Conservation (phyloP, 2,113 vertebrate genomes). For the Gobiocypris rarus region DNA sequence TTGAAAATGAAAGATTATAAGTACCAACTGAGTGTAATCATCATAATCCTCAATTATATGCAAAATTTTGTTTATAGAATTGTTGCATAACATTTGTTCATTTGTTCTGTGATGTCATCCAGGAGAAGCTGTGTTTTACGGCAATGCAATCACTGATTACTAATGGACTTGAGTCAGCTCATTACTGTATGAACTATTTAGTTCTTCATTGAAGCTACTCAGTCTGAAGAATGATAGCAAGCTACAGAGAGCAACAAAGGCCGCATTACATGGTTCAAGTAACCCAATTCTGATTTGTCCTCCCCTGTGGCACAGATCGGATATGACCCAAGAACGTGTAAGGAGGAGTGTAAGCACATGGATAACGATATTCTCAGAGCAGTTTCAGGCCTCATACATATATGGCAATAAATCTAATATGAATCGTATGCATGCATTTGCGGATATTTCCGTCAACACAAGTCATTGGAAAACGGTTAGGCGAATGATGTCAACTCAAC, state of each 20-base stretch:
- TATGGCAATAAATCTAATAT: too few species aligned
- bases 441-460: too few species aligned
- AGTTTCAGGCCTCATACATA: too few species aligned
- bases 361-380: too few species aligned
- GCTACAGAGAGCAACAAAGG: background rate
- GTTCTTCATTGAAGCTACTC: background rate
- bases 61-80: background rate
- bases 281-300: too few species aligned
- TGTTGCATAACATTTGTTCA: background rate
- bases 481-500: too few species aligned
- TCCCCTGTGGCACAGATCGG: too few species aligned
- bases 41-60: slow-evolving; percentile 21
- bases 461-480: too few species aligned
- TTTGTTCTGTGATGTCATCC: background rate
- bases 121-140: background rate
- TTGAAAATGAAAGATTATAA: slow-evolving; percentile 11
- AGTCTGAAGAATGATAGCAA: background rate
- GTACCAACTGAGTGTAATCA: slow-evolving; percentile 13
- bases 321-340: too few species aligned
- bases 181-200: background rate
- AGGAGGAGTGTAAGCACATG: too few species aligned
- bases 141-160: background rate
- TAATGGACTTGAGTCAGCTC: slow-evolving; percentile 3
- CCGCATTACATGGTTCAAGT: too few species aligned
- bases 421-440: too few species aligned